These are phyloP conservation scores for Cynopterus sphinx DNA, from an alignment of 2,797 vertebrate species.

Conservation along the genomic window DNA sequence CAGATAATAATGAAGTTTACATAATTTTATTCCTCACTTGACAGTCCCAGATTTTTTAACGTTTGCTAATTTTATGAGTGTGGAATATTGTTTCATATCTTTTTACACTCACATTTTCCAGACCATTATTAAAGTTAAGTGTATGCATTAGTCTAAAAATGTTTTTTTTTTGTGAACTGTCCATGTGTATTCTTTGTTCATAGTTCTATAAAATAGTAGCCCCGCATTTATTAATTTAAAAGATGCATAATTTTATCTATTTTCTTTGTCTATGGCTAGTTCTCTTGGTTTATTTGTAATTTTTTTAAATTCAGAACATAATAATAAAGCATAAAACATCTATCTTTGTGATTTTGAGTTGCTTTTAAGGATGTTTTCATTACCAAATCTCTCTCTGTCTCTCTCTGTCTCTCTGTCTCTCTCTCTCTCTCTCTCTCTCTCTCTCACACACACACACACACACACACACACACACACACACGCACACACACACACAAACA, in stretches of 20 bases:
- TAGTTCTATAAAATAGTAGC: neutral
- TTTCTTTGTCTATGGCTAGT: neutral
- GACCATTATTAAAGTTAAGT: neutral
- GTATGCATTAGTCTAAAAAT: neutral
- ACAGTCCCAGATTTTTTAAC: neutral
- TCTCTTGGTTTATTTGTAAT: neutral
- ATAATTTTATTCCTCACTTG: neutral
- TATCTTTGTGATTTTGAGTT: neutral
- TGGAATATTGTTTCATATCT: neutral
- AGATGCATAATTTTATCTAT: neutral
- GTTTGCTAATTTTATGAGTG: neutral
- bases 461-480: too few relatives aligned
- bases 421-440: too few relatives aligned
- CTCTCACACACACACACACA: too few relatives aligned
- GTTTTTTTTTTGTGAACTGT: neutral
- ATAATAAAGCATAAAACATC: neutral
- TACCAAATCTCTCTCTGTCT: neutral
- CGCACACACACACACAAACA: too few relatives aligned
- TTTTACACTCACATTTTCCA: neutral
- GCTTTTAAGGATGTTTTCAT: neutral
- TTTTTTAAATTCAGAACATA: neutral
- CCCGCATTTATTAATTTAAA: neutral
- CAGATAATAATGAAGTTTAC: neutral
- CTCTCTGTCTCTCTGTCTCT: too few relatives aligned
- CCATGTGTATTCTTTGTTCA: neutral